Base-by-base conservation (phyloP, 23 tunicate genomes). In the Diplosoma virens region DNA sequence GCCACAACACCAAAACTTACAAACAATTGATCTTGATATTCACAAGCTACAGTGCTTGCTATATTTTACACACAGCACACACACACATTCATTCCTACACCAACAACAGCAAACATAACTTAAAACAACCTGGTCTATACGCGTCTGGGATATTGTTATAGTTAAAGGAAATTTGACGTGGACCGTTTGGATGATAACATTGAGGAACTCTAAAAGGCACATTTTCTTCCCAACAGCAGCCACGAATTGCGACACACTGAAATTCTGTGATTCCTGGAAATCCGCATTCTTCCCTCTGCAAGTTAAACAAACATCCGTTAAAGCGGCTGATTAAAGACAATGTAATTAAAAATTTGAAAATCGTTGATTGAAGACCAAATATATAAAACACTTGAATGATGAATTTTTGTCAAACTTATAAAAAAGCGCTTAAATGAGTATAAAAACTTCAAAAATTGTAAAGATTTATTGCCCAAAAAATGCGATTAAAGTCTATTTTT, bases 221-320 rank as follows among this genome's bases (percentile, higher is more conserved):
- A 33, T 71, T 46, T 0, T 32, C 91, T 34, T 95, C 99, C 99
- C 99, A 95, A 59, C 99, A 95, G 79, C 99, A 95, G 33, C 99
- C 99, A 17, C 99, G 82, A 47, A 95, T 76, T n/a, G 99, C 99
- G n/a, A 89, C 93, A 75, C 99, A 95, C 41, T 95, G 99, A 58
- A 95, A 95, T 63, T 95, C 91, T 20, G 99, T 92, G 31, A 95
- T 84, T 34, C 99, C 99, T 0, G 99, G 99, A 71, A 89, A 95
- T n/a, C 99, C 99, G 59, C 99, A 95, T 37, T 95, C 99, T 17
- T 22, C 59, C 52, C 99, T 77, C 92, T 85, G 74, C 6, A 41
- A 41, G 50, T n/a, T n/a, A n/a, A n/a, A n/a, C n/a, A n/a, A n/a
- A n/a, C n/a, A n/a, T n/a, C n/a, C n/a, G n/a, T n/a, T n/a, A n/a